Evolutionary conservation across 2,888 invertebrate species (phyloP), one percentile per base, ranked within the genome.

Genomic region (Parnassius apollo): DNA sequence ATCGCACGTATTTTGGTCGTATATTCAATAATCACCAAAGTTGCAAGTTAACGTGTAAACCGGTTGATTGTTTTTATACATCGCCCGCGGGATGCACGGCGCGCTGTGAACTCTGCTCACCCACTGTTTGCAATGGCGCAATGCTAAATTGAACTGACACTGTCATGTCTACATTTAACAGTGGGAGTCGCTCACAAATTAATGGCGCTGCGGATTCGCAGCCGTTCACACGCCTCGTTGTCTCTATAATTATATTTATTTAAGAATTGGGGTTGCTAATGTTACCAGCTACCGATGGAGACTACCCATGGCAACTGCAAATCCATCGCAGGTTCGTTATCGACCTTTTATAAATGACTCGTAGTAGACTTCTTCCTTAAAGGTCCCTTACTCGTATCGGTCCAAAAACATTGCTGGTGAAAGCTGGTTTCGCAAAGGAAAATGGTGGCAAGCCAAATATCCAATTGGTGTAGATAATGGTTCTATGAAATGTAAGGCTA

Each of bases 101-200:
- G 44, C 22, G 46, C 49, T 49, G 57, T 10, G 52, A 42, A 42
- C 53, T 48, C 60, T 60, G 60, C 60, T 18, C 55, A 49, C 60
- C 60, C 60, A 55, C 60, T 60, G 48, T 55, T 55, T 48, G 60
- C 54, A 25, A 18, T n/a, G 53, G 48, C 57, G 62, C 42, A 48
- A 62, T 48, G 48, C 42, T 56, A 45, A 52, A 61, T 52, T 35
- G 52, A 57, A 9, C 52, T 50, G 61, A 61, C 56, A 53, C 42
- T 22, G 35, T 46, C 51, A 49, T n/a, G 55, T 54, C 42, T 42
- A 22, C 48, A 10, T 7, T 11, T 59, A 53, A 46, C 45, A 12
- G 59, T 10, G 7, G 18, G 22, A 50, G 42, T n/a, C 11, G 8
- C 55, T 42, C 50, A 44, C 44, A n/a, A 50, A 50, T 56, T 60